These are phyloP conservation scores for Mimas tiliae DNA, from an alignment of 2,888 invertebrate genomes.

Conservation along the genomic window DNA sequence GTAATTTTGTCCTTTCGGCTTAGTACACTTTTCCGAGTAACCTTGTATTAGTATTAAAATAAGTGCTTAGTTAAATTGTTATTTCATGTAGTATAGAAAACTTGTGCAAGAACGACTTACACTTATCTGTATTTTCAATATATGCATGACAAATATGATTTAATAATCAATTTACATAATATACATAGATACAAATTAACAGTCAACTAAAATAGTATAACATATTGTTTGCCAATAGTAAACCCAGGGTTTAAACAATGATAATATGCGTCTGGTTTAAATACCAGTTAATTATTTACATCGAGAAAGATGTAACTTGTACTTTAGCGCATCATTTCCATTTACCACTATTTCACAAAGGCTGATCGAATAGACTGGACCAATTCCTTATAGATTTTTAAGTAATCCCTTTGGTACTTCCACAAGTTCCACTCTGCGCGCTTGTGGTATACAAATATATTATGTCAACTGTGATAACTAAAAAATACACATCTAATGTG, in stretches of 20 bases:
- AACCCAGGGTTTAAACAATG: not conserved
- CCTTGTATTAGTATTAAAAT: no score
- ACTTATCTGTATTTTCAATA: not conserved
- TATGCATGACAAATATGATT: not conserved
- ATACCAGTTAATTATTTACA: no score
- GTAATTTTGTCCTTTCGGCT: no score
- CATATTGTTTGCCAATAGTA: not conserved
- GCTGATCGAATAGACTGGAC: no score
- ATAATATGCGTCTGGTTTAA: not conserved
- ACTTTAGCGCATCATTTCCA: no score
- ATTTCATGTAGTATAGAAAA: not conserved
- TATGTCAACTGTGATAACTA: not conserved
- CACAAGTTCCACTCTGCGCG: not conserved
- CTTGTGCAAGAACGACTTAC: not conserved
- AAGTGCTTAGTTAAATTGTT: no score
- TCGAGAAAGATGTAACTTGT: no score
- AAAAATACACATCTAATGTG: constrained; percentile 3
- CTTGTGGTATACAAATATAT: not conserved
- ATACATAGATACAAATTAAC: constrained; percentile 2
- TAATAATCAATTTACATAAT: not conserved
- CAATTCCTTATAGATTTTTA: no score
- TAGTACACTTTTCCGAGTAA: no score
- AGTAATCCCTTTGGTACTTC: not conserved
- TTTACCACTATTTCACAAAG: not conserved
- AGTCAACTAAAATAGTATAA: not conserved